phyloP scores from a whole-genome alignment of 2,113 vertebrate species.

The Thermophis baileyi region DNA sequence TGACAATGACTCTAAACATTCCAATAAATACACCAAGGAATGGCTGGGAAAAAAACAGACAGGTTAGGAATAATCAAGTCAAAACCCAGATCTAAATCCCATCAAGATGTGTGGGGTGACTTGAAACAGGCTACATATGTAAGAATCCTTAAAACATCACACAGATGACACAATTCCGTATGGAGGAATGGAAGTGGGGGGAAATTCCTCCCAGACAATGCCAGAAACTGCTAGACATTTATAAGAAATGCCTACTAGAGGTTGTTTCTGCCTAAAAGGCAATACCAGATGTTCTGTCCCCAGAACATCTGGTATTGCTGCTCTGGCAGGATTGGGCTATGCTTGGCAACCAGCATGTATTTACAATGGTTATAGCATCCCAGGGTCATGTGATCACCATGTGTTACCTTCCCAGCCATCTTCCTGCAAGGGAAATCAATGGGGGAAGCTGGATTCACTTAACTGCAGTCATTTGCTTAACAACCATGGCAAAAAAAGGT shows the following conservation, averaged over 20 bases:
- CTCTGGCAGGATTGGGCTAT: no score
- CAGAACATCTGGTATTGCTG: no score
- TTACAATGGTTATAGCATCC: no score
- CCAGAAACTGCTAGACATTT: not conserved
- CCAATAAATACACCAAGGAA: not conserved
- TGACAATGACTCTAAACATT: not conserved
- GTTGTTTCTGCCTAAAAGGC: not conserved
- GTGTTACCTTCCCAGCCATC: no score
- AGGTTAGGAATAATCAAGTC: not conserved
- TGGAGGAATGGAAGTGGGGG: not conserved
- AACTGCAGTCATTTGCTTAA: no score
- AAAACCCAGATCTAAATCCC: not conserved
- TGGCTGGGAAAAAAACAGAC: no score
- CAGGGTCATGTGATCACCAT: no score
- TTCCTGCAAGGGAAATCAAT: no score
- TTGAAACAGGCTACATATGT: not conserved
- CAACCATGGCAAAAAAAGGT: no score
- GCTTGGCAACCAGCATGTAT: no score
- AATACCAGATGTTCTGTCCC: not conserved
- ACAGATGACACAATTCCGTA: not conserved
- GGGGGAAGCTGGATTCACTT: no score
- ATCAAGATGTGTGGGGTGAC: not conserved
- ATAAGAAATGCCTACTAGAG: not conserved
- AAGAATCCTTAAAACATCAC: not conserved
- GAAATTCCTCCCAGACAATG: not conserved